Evolutionary conservation across 2,113 vertebrate species (phyloP), one percentile per base, ranked within the genome.

Genomic region (Cranoglanis bouderius): DNA sequence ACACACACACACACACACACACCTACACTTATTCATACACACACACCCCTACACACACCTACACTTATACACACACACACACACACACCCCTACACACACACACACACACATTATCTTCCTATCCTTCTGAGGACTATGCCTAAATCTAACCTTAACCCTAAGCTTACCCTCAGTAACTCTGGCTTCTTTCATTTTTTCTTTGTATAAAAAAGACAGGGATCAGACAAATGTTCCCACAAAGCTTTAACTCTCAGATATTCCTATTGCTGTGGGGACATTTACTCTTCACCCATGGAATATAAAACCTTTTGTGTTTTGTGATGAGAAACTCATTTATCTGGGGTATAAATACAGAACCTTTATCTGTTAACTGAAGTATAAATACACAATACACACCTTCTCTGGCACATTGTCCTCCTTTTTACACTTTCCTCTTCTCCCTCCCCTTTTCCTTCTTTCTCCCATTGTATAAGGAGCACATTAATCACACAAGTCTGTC

Each of bases 401-500:
- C 85, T 83, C 78, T 67, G 10, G 63, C 84, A 49, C 88, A 32
- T 6, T 81, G 38, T 86, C 78, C 49, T 35, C 29, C 16, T 82
- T 72, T 72, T 81, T 81, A 13, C 43, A 49, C 55, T 77, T 67
- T 59, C 55, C 82, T 35, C 63, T n/a, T 86, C 83, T 81, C 61
- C 75, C 80, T 53, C 59, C 85, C n/a, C 81, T 63, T 82, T 14
- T 49, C 35, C 85, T n/a, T 82, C 61, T 85, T 53, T 14, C 24
- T 87, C 53, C 67, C 14, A 89, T 89, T 90, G 90, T 89, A 84
- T 87, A 77, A 35, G 38, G 85, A 85, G 38, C 49, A 85, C 84
- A 89, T 91, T 72, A 89, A 89, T 89, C 90, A 91, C 81, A 53
- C 13, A 32, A 38, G 78, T 72, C 6, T 87, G 78, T 70, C 78